Percentiles rank a stretch among this genome's conserved stretches.
phyloP scores from a whole-genome alignment of 2,888 invertebrate species.

The Thumatha senex region DNA sequence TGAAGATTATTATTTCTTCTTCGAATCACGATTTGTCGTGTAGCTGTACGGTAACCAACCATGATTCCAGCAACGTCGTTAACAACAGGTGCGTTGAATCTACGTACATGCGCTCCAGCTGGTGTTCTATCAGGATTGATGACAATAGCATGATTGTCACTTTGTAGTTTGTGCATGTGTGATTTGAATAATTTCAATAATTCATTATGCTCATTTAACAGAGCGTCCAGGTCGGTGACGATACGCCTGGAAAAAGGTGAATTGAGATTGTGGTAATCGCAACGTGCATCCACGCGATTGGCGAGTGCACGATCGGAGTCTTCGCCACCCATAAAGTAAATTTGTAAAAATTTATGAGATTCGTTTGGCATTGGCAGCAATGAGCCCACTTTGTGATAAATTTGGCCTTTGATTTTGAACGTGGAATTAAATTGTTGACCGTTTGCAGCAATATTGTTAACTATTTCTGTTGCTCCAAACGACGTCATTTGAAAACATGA shows the following conservation, averaged over 20 bases:
- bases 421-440: conserved; percentile 10
- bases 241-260: not conserved
- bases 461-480: conserved; percentile 22
- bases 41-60: conserved; percentile 33
- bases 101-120: conserved; percentile 35
- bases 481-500: conserved; percentile 28
- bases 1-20: conserved; percentile 37
- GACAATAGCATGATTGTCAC: conserved; percentile 20
- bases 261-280: conserved; percentile 4
- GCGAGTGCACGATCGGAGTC: too few species aligned
- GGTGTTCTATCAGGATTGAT: conserved; percentile 34
- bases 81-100: conserved; percentile 43
- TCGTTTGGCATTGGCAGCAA: not conserved
- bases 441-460: not conserved
- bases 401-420: conserved; percentile 16
- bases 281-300: conserved; percentile 1
- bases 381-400: conserved; percentile 5
- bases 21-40: conserved; percentile 46
- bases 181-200: not conserved
- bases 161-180: conserved; percentile 10
- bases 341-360: not conserved
- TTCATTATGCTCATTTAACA: conserved; percentile 11
- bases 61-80: conserved; percentile 40
- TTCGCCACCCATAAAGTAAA: not conserved
- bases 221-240: not conserved